phyloP scores from a whole-genome alignment of 2,888 invertebrate species.

The Ellobium chinense region DNA sequence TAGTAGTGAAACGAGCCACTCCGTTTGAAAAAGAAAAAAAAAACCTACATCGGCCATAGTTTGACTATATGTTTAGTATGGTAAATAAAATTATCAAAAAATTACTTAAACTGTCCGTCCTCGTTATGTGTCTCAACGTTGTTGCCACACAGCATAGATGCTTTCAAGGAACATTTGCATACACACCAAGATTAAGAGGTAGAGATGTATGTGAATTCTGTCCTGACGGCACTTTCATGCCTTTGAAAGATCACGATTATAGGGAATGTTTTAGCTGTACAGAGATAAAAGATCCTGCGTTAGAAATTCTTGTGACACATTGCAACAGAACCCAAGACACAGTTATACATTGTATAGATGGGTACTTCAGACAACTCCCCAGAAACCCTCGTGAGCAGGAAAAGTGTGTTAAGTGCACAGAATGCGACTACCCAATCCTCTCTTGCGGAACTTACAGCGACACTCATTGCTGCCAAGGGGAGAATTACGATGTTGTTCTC shows the following conservation, averaged over 20 bases:
- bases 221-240: background rate
- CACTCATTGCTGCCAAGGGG: background rate
- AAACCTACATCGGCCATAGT: too few relatives aligned
- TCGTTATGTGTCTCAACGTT: too few relatives aligned
- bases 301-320: background rate
- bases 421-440: background rate
- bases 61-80: too few relatives aligned
- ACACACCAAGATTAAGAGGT: too few relatives aligned
- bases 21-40: too few relatives aligned
- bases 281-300: background rate
- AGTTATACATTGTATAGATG: background rate
- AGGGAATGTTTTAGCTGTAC: background rate
- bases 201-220: background rate
- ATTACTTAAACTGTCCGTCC: too few relatives aligned
- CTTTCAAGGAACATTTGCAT: too few relatives aligned
- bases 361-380: background rate
- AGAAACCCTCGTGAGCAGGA: background rate
- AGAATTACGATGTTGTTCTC: background rate
- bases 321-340: background rate
- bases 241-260: background rate
- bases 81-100: too few relatives aligned
- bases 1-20: too few relatives aligned
- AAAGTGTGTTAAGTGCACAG: background rate
- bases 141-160: too few relatives aligned
- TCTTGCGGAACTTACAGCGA: background rate